Base-by-base conservation (phyloP, 2,888 invertebrate genomes). In the Linyphia triangularis region DNA sequence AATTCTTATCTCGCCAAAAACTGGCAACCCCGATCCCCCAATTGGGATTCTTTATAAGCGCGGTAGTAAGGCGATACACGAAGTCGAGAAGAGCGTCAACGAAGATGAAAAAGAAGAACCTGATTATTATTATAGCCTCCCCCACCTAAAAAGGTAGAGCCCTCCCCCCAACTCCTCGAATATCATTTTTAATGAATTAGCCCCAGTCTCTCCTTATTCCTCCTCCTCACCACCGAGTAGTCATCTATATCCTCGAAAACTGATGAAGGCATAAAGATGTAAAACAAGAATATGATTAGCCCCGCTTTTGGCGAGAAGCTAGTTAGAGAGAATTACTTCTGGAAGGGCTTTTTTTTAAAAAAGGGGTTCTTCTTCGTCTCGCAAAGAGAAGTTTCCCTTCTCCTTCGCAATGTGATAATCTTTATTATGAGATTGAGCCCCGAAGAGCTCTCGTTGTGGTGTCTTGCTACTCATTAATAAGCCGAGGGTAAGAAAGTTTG, bases 251-350 rank as follows among this genome's bases (percentile, higher is more conserved):
- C n/a, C n/a, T n/a, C 75, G 67, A 26, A 72, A 85, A 85, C 85
- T 85, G 85, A 85, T 85, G 85, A 85, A 88, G 88, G 78, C 78
- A 83, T 88, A 82, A 88, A 77, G 88, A 88, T 88, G 88, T 88
- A 88, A 88, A 88, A 88, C 88, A 88, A 88, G 88, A 88, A 83
- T 88, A 88, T 88, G 88, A 88, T 88, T 88, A 88, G 88, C 73
- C 51, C 67, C 51, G 37, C 75, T 26, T 28, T 67, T 57, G 30
- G 40, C 30, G 72, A 77, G 83, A 33, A 9, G 5, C 85, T 86
- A 86, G 85, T 86, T 86, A 86, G 33, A 69, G 86, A 81, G 75
- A 88, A 88, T 88, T 88, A 81, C 86, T 81, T 88, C 79, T 28
- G 59, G 59, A n/a, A n/a, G n/a, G n/a, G n/a, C 51, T 51, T 51